Base-by-base conservation (phyloP, 37 sponge, comb jelly and placozoan species). In the Cladorhizidae sp. region DNA sequence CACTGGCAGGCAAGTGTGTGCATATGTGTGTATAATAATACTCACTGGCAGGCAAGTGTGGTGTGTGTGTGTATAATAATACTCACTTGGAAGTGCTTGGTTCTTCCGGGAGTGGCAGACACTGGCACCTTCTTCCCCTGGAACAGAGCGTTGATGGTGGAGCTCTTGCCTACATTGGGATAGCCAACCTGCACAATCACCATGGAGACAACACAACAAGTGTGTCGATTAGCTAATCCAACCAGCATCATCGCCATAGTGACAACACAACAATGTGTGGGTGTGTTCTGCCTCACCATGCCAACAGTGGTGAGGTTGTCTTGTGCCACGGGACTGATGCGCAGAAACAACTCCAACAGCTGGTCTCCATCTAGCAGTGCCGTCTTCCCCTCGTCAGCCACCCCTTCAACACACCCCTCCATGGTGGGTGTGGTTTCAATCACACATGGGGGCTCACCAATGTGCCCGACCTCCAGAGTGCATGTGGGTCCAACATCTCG, bases 81-180 rank as follows among this genome's bases (percentile, higher is more conserved):
- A 61, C 85, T 62, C 6, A 92, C 93, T 86, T 96, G 97, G 69
- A 97, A 93, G 67, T 97, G 97, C 40, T 97, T 97, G 0, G 97
- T 97, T 58, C 90, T 83, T 55, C 97, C 97, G 32, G 97, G 97
- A 61, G 97, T 97, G 41, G 89, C 92, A 17, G 97, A 97, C 3
- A 97, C 97, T 11, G 95, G 90, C 6, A 94, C 94, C 67, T 87
- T 91, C 85, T 97, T 97, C 51, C 79, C 79, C 37, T 88, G 87
- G 38, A 87, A 73, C 22, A 97, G 84, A 15, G 91, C 81, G 68
- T 97, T 97, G 74, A 97, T 94, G 38, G 97, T 97, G 28, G 92
- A 93, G 73, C 97, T 97, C 82, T 97, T 97, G 0, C 97, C 97
- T 12, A 97, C 97, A 79, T 97, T 97, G 18, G 97, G 97, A 59